A percentile compares a stretch with the other conserved stretches of the same genome.
phyloP scores from a whole-genome alignment of 2,797 vertebrate species.

The Chiroxiphia lanceolata region DNA sequence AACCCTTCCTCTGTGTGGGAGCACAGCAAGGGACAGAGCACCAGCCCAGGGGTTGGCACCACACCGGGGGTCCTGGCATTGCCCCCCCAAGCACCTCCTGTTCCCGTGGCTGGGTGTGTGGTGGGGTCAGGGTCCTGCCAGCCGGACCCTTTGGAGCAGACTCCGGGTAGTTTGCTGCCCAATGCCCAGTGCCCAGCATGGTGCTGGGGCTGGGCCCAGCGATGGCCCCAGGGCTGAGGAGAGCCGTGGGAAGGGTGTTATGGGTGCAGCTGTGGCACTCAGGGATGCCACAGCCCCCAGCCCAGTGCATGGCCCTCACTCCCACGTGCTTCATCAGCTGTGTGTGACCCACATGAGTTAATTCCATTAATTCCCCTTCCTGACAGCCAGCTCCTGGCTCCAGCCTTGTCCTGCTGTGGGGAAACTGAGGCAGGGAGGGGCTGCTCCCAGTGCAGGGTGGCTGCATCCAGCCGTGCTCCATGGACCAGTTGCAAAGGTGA shows the following conservation, averaged over 20 bases:
- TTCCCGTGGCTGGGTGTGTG: fast-evolving
- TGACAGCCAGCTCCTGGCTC: fast-evolving
- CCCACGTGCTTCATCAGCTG: fast-evolving
- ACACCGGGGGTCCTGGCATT: fast-evolving
- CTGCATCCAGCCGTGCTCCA: not conserved
- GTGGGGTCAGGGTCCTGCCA: not conserved
- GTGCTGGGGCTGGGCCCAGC: not conserved
- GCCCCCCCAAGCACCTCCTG: not conserved
- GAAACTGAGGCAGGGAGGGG: not conserved
- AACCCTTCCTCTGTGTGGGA: not conserved
- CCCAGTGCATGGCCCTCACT: fast-evolving
- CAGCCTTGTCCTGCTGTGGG: not conserved
- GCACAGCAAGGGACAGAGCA: fast-evolving
- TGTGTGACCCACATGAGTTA: not conserved
- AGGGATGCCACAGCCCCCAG: not conserved
- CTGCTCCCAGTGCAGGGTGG: not conserved
- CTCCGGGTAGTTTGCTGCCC: not conserved
- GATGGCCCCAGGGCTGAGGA: not conserved
- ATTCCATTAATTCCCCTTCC: not conserved
- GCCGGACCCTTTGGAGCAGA: not conserved
- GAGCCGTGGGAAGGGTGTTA: not conserved
- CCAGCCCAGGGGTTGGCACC: not conserved
- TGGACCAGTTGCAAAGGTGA: not conserved
- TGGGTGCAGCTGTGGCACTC: not conserved
- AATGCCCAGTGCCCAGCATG: no score